Base-by-base conservation (phyloP, 23 tunicate genomes). In the Halocynthia roretzi region DNA sequence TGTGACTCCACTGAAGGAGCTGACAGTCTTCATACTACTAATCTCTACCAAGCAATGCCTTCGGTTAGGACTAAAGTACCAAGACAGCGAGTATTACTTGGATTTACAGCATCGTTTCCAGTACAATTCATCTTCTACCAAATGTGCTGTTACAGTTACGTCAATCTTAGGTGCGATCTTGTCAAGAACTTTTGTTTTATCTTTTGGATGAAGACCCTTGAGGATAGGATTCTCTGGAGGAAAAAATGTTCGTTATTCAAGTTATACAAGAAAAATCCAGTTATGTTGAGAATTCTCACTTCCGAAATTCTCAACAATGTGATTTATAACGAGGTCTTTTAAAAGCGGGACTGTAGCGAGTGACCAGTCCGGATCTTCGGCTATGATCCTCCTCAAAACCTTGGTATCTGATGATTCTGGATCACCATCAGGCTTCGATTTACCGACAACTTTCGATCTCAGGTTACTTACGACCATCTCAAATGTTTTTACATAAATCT, bases 331-430 rank as follows among this genome's bases (percentile, higher is more conserved):
- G 5, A 96, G 48, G 44, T 96, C 96, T 78, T 91, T 87, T 23
- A 96, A 58, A 61, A 86, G 71, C 49, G 99, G 96, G 8, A 96
- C 96, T 53, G 80, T 86, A 23, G 83, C 79, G 6, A 96, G 78
- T 52, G 93, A 83, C 99, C 99, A 96, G 18, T 90, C 96, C 0
- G 80, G 83, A 81, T 96, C 99, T 90, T 96, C 99, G 7, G 99
- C 96, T 54, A 96, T 89, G 56, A 96, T 86, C 80, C 93, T 80
- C 66, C 99, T 72, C 65, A 85, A 48, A 8, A 60, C 71, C 52
- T 91, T 91, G 11, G 89, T 52, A 53, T 85, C 97, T 7, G 80
- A 2, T 15, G 71, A 12, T 2, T 49, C 48, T 7, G 62, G 54
- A 8, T 82, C 69, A 6, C 78, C 74, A 54, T 74, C 6, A 0